Conservation (phyloP, 2,888 invertebrate genomes). For the Euplagia quadripunctaria region DNA sequence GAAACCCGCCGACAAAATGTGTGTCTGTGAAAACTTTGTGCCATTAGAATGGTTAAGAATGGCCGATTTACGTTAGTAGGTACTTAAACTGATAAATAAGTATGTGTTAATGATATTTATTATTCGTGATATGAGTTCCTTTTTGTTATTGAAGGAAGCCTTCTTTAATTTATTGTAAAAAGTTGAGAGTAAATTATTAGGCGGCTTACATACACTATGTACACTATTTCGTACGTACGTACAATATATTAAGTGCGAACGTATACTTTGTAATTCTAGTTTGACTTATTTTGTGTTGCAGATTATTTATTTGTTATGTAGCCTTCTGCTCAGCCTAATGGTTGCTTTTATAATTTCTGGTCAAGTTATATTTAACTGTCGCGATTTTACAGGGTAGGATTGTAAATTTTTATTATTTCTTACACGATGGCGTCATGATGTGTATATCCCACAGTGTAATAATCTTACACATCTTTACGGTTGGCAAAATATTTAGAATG, state of each 20-base stretch:
- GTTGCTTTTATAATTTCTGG: background rate
- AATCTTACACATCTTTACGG: background rate
- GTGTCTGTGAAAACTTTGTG: slow-evolving; percentile 33
- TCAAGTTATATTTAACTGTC: background rate
- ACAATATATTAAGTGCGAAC: background rate
- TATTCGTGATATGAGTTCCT: slow-evolving; percentile 33
- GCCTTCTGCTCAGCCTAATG: background rate
- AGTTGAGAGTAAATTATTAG: background rate
- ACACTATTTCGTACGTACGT: background rate
- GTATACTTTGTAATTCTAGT: background rate
- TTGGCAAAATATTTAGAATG: background rate
- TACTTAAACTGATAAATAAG: slow-evolving; percentile 43
- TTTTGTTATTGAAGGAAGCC: slow-evolving; percentile 9
- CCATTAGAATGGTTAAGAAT: slow-evolving; percentile 40
- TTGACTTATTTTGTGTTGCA: background rate
- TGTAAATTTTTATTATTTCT: background rate
- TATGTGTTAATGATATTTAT: slow-evolving; percentile 32
- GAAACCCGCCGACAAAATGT: slow-evolving; percentile 3
- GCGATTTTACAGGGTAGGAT: background rate
- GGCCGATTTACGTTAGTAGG: slow-evolving; percentile 33
- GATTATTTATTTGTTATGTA: background rate
- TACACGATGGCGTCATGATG: no score
- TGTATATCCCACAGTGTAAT: background rate
- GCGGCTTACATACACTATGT: background rate
- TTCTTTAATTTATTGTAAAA: slow-evolving; percentile 7